Percentiles rank a stretch among this genome's conserved stretches.
phyloP scores from a whole-genome alignment of 2,888 invertebrate genomes.

The Antheraea yamamai region DNA sequence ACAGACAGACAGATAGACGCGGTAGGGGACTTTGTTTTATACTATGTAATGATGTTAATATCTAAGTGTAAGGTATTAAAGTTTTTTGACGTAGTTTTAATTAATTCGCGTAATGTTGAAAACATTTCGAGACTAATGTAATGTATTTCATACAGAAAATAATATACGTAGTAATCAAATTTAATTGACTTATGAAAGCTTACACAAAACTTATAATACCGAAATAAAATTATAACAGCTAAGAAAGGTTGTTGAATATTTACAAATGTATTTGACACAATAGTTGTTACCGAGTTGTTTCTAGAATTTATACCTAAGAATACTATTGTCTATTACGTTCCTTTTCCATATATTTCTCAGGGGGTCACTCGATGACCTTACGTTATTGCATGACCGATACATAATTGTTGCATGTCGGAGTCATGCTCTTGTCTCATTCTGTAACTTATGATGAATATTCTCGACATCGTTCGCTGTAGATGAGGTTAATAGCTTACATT shows the following conservation, averaged over 20 bases:
- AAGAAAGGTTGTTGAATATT: too few relatives aligned
- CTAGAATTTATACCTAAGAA: neutral
- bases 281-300: neutral
- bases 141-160: too few relatives aligned
- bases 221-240: neutral
- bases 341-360: neutral
- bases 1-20: too few relatives aligned
- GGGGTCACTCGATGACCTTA: neutral
- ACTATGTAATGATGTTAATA: too few relatives aligned
- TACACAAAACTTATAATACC: neutral
- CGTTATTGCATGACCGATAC: constrained; percentile 6
- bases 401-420: neutral
- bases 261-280: neutral
- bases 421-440: neutral
- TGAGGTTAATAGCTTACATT: neutral
- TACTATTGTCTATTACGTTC: neutral
- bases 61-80: neutral
- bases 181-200: too few relatives aligned
- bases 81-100: neutral
- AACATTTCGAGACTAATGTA: neutral
- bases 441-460: neutral
- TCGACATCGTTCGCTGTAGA: neutral
- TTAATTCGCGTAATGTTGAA: neutral
- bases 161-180: too few relatives aligned
- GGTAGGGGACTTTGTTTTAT: too few relatives aligned